Evolutionary conservation across 2,888 invertebrate species (phyloP), one percentile per base, ranked within the genome.

Genomic region (Apotomis capreana): DNA sequence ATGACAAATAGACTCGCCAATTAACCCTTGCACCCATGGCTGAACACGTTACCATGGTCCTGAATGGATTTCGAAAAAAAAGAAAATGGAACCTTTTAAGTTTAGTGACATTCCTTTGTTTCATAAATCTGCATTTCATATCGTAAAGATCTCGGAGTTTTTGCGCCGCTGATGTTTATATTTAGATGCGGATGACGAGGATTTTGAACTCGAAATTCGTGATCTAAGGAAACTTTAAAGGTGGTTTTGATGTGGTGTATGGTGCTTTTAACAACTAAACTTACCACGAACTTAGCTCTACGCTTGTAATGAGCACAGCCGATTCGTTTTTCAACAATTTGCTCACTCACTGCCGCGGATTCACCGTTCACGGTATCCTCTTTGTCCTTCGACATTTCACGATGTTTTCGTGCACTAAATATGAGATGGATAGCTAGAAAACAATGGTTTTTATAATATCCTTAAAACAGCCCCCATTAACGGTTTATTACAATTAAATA

Each of bases 241-340:
- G 3, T 12, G 13, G 46, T 6, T 10, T 65, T 49, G 4, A 13
- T 26, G n/a, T 37, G 10, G n/a, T 4, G n/a, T 5, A 26, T 6
- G 36, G 55, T 54, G 10, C 0, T 3, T 59, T 15, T 26, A 60
- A 44, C 36, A 6, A 4, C 59, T 3, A 10, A 74, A 93, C 96
- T 95, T 93, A 97, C 97, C 93, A 97, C 96, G 90, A 97, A 96
- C 92, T 97, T 97, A 63, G 97, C 97, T 87, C 96, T 95, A 81
- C 97, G 94, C 87, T 96, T 96, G 85, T 97, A 97, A 91, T 97
- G 97, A 79, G 95, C 95, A 90, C 97, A 97, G 73, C 97, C 97
- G 77, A 94, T 89, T 37, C 94, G 91, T 87, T 94, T 93, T 81
- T 91, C 91, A 76, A 78, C 80, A 71, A 77, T 83, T 75, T 81